These are phyloP conservation scores for Samia ricini DNA, from an alignment of 1,140 invertebrate species.

Conservation along the genomic window DNA sequence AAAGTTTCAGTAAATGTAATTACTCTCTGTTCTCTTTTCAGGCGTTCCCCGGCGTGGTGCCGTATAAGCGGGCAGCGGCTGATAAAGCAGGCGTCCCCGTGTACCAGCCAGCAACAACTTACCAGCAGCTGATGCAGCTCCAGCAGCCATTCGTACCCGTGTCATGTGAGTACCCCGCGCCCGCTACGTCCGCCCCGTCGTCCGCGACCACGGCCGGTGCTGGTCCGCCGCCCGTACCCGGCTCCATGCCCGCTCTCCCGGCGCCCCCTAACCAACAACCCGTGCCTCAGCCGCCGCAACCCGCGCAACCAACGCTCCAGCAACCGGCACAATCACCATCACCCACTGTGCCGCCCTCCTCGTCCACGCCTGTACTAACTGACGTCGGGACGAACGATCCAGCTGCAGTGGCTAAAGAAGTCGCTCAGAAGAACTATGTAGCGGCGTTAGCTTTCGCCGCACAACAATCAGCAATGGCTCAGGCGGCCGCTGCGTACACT, in stretches of 20 bases:
- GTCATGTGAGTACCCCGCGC: conserved; percentile 93
- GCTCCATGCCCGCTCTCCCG: conserved; percentile 53
- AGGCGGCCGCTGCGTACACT: conserved; percentile 85
- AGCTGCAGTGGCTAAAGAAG: conserved; percentile 82
- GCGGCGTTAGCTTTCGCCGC: conserved; percentile 68
- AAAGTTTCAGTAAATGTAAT: neutral
- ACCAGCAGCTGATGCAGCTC: conserved; percentile 96
- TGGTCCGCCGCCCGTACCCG: conserved; percentile 35
- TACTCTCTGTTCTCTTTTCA: conserved; percentile 55
- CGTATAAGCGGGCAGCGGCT: conserved; percentile 95
- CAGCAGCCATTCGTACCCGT: conserved; percentile 95
- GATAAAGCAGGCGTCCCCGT: conserved; percentile 97
- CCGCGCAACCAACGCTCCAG: conserved; percentile 36
- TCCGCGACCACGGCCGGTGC: conserved; percentile 48
- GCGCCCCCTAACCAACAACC: conserved; percentile 75
- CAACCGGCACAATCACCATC: conserved; percentile 41
- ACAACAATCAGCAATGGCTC: conserved; percentile 68
- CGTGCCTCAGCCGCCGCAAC: conserved; percentile 73
- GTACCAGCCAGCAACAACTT: conserved; percentile 95
- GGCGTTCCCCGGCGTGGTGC: conserved; percentile 94
- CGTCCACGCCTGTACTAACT: conserved; percentile 51
- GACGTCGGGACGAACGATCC: conserved; percentile 60
- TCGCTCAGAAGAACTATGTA: conserved; percentile 87
- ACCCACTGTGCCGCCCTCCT: conserved; percentile 64
- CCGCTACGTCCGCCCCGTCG: conserved; percentile 80